Conservation (phyloP, 1,140 invertebrate genomes). For the Chrysomallon squamiferum region DNA sequence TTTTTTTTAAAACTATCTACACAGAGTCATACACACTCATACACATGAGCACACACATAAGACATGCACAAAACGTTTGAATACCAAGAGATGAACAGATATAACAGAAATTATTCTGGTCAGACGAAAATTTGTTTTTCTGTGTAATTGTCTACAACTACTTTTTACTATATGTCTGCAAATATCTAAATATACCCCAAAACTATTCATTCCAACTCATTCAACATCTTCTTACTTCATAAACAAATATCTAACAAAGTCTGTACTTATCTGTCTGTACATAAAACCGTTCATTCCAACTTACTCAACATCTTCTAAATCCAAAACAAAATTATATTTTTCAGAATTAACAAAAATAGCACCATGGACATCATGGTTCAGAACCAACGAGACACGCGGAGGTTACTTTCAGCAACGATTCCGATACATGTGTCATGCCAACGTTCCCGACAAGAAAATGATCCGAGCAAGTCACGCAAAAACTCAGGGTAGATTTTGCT, state of each 20-base stretch:
- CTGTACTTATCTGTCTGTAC: no score
- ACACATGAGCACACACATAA: neutral
- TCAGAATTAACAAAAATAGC: constrained; percentile 41
- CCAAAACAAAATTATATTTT: no score
- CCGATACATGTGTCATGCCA: constrained; percentile 79
- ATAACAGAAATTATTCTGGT: neutral
- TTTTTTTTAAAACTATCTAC: no score
- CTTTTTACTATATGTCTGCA: no score
- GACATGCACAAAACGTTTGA: neutral
- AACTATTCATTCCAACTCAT: no score
- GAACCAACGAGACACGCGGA: constrained; percentile 64
- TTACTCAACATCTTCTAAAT: no score
- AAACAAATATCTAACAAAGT: no score
- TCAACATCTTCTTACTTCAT: no score
- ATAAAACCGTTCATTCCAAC: no score
- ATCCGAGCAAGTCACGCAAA: constrained; percentile 73
- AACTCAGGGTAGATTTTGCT: constrained; percentile 80
- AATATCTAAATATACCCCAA: no score
- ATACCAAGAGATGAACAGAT: neutral
- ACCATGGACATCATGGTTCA: constrained; percentile 80
- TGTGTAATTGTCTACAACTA: no score
- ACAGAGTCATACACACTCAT: neutral
- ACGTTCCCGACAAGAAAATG: constrained; percentile 71
- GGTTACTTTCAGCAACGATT: constrained; percentile 77
- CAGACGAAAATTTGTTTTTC: no score